Base-by-base conservation (phyloP, 2,797 vertebrate species). In the Megalops cyprinoides region DNA sequence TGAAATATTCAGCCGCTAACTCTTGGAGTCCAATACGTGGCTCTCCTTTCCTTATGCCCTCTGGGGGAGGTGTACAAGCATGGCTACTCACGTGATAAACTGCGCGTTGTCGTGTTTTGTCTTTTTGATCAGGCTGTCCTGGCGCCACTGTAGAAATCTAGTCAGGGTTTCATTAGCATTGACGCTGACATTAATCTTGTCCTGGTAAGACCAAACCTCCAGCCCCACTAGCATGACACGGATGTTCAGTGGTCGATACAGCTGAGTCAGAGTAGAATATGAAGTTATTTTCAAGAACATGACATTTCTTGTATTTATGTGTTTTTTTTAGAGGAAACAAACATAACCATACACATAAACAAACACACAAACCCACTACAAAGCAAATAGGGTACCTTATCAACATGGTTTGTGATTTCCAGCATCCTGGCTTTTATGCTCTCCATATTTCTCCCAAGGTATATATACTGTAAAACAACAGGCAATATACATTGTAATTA, bases 41-140 rank as follows among this genome's bases (percentile, higher is more conserved):
- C n/a, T n/a, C n/a, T n/a, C n/a, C n/a, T 20, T 55, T 23, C 8
- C 48, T 28, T n/a, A 34, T 25, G 2, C 31, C 10, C 25, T 12
- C 8, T 8, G 10, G 18, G 15, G 7, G 20, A 44, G 25, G 4
- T 55, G 48, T 73, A 53, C 28, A 42, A 78, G 56, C 42, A 46
- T 31, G 55, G 78, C 96, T 56, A 79, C 96, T 94, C 90, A 98
- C 97, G 97, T 98, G 88, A 99, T 95, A 82, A 98, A 92, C 90
- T 98, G 97, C 20, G 94, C 94, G 0, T 96, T 98, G 91, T 98
- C 97, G 0, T 98, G 96, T 0, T 87, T 88, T 20, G 78, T 87
- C 83, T 87, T 93, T 34, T 18, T 82, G 15, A 93, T 88, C 31
- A 98, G 94, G 28, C 92, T 84, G 0, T 18, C 55, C 39, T 90